Conservation (phyloP, 2,888 invertebrate genomes). For the Icerya purchasi region DNA sequence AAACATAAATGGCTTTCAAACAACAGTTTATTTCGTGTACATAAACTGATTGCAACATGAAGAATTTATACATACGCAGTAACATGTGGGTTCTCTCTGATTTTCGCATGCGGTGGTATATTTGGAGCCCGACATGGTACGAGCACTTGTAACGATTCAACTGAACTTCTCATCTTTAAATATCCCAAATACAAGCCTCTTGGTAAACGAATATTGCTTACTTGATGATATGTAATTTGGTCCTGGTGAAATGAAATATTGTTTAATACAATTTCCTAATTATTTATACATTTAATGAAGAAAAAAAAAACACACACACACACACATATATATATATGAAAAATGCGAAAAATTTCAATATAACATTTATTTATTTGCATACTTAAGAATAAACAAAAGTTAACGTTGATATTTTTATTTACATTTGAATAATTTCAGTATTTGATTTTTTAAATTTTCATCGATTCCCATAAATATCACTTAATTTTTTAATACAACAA, state of each 20-base stretch:
- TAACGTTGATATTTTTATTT: too few relatives aligned
- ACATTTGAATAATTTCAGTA: too few relatives aligned
- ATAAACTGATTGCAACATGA: neutral
- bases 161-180: slow-evolving; percentile 86
- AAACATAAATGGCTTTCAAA: neutral
- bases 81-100: slow-evolving; percentile 86
- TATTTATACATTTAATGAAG: too few relatives aligned
- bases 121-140: slow-evolving; percentile 84
- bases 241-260: slow-evolving; percentile 25
- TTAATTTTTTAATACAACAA: too few relatives aligned
- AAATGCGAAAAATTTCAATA: too few relatives aligned
- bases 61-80: slow-evolving; percentile 47
- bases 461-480: too few relatives aligned
- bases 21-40: neutral
- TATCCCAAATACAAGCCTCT: slow-evolving; percentile 88
- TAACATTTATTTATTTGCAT: too few relatives aligned
- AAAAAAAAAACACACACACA: too few relatives aligned
- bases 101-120: slow-evolving; percentile 78
- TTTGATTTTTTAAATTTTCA: too few relatives aligned
- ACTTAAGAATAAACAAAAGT: too few relatives aligned
- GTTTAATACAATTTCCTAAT: too few relatives aligned
- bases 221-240: slow-evolving; percentile 45
- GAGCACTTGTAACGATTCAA: slow-evolving; percentile 80
- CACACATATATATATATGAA: too few relatives aligned
- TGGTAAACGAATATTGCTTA: slow-evolving; percentile 57